A percentile compares a stretch with the other conserved stretches of the same genome.
These are phyloP conservation scores for Deroplatys truncata DNA, from an alignment of 2,888 invertebrate species.

Conservation along the genomic window DNA sequence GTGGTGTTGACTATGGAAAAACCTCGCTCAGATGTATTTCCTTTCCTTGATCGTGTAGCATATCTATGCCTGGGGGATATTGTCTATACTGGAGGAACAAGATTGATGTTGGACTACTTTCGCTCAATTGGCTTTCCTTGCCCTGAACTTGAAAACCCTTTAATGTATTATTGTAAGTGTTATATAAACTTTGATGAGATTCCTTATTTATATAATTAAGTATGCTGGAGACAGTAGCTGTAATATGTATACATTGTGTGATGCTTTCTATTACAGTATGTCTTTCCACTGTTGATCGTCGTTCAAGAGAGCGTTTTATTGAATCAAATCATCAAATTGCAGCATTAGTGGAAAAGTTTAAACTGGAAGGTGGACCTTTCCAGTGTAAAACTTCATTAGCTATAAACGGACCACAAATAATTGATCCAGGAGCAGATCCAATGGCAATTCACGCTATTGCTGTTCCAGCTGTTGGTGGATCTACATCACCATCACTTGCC, in stretches of 20 bases:
- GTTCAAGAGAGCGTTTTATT: constrained; percentile 84
- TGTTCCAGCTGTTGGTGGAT: background rate
- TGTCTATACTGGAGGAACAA: constrained; percentile 86
- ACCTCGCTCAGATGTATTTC: constrained; percentile 91
- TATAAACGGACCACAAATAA: constrained; percentile 7
- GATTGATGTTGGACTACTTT: constrained; percentile 92
- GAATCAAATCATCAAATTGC: constrained; percentile 93
- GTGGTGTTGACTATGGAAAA: constrained; percentile 90
- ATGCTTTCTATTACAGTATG: constrained; percentile 53
- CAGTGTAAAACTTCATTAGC: constrained; percentile 39
- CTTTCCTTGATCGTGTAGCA: constrained; percentile 87
- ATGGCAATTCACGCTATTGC: constrained; percentile 32
- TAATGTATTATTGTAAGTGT: constrained; percentile 93
- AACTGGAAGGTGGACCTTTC: constrained; percentile 74
- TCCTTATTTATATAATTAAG: background rate
- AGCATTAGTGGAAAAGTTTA: constrained; percentile 86
- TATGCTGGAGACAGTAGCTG: background rate
- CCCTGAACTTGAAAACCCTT: constrained; percentile 92
- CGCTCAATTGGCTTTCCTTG: constrained; percentile 94
- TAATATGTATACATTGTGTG: background rate
- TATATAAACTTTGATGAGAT: background rate
- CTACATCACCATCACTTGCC: constrained; percentile 24
- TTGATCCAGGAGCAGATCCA: constrained; percentile 40
- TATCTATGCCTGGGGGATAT: constrained; percentile 88
- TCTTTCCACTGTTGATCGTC: constrained; percentile 69